phyloP scores from a whole-genome alignment of 2,888 invertebrate genomes.

The Acronicta alni region DNA sequence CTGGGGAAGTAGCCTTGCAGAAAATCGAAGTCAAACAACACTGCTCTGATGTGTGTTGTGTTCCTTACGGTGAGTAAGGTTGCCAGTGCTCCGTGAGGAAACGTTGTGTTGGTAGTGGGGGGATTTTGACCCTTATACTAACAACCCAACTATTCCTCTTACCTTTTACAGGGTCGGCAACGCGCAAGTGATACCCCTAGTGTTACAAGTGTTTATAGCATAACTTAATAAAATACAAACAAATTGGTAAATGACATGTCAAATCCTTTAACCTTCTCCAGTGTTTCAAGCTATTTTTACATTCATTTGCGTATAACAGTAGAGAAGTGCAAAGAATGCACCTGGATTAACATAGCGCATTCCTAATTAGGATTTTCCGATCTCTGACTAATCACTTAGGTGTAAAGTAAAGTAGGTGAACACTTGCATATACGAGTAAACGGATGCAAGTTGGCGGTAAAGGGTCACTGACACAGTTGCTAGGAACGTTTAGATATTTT shows the following conservation, averaged over 20 bases:
- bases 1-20: too few species aligned
- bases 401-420: conserved; percentile 39
- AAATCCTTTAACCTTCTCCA: conserved; percentile 5
- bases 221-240: background rate
- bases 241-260: background rate
- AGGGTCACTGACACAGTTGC: conserved; percentile 11
- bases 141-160: too few species aligned
- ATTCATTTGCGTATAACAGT: conserved; percentile 34
- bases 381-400: conserved; percentile 38
- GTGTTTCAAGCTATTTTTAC: conserved; percentile 32
- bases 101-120: too few species aligned
- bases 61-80: too few species aligned
- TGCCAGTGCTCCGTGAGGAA: too few species aligned
- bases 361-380: conserved; percentile 44
- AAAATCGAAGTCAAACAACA: too few species aligned
- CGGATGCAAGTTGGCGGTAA: conserved; percentile 44
- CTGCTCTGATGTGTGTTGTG: too few species aligned
- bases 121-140: too few species aligned
- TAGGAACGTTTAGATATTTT: conserved; percentile 35
- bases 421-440: conserved; percentile 36
- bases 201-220: too few species aligned
- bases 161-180: too few species aligned
- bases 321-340: conserved; percentile 45
- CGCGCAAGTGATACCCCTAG: too few species aligned
- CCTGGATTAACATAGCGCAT: conserved; percentile 42